Evolutionary conservation across 53 echinoderm and acorn worm species (phyloP).

Genomic region (Temnopleurus reevesii): DNA sequence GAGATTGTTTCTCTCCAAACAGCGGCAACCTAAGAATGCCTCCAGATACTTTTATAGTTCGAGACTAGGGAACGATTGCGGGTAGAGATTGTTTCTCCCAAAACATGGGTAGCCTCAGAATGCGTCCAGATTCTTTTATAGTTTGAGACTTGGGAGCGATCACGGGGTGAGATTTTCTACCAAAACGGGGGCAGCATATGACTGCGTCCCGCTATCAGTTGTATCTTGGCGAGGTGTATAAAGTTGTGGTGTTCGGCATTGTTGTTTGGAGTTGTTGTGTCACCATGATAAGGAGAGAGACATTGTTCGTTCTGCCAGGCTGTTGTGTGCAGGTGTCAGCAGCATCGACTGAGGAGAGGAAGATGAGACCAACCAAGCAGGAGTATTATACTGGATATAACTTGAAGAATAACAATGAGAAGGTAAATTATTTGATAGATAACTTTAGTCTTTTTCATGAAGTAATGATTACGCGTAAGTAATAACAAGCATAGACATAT

Average conservation of each 20-base stretch:
- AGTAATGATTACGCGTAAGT: neutral
- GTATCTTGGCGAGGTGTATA: neutral
- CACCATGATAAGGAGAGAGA: constrained; percentile 39
- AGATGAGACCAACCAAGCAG: neutral
- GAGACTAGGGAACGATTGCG: too few species aligned
- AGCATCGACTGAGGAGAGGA: neutral
- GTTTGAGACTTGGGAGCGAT: neutral
- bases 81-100: too few species aligned
- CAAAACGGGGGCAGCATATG: neutral
- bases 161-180: neutral
- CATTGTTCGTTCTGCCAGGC: constrained; percentile 25
- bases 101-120: too few species aligned
- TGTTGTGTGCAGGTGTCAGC: constrained; percentile 52
- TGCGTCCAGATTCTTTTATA: neutral
- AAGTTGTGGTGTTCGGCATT: neutral
- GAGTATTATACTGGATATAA: neutral
- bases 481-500: neutral
- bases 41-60: neutral
- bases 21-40: too few species aligned
- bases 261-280: neutral
- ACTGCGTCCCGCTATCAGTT: neutral
- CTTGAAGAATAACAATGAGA: neutral
- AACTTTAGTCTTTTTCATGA: neutral
- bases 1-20: too few species aligned
- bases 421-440: neutral